A percentile compares a stretch with the other conserved stretches of the same genome.
phyloP scores from a whole-genome alignment of 2,888 invertebrate species.

The Sycophila texana region DNA sequence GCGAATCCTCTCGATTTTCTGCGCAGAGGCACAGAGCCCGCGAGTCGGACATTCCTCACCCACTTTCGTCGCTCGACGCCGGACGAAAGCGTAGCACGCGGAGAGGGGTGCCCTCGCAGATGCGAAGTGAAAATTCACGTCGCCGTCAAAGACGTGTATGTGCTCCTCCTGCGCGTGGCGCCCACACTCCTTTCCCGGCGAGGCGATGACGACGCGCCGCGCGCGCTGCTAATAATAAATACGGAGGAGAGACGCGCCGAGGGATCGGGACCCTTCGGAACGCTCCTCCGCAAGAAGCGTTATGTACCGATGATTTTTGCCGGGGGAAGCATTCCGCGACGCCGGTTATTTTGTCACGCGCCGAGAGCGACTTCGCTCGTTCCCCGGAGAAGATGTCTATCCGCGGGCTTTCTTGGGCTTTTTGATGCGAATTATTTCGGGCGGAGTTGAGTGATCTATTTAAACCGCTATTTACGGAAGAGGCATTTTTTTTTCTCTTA shows the following conservation, averaged over 20 bases:
- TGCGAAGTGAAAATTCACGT: slow-evolving; percentile 20
- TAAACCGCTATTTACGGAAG: too few species aligned
- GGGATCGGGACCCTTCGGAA: too few species aligned
- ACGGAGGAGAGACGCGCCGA: background rate
- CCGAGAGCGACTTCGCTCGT: too few species aligned
- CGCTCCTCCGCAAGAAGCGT: background rate
- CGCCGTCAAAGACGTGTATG: slow-evolving; percentile 21
- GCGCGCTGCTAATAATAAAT: slow-evolving; percentile 51
- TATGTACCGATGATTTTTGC: slow-evolving; percentile 20
- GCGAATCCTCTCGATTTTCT: background rate
- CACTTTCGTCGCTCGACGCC: too few species aligned
- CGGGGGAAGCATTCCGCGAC: slow-evolving; percentile 7
- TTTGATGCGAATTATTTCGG: too few species aligned
- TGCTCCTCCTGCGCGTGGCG: background rate
- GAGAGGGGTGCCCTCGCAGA: background rate
- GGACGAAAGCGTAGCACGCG: background rate
- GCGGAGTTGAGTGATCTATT: too few species aligned
- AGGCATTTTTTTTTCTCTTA: too few species aligned
- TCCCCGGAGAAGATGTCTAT: too few species aligned
- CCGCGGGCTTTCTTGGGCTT: too few species aligned
- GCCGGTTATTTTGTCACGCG: slow-evolving; percentile 30
- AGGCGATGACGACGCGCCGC: slow-evolving; percentile 39
- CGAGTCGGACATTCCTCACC: background rate
- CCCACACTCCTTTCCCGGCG: slow-evolving; percentile 16
- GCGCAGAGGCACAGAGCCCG: background rate